Conservation (phyloP, 2,888 invertebrate species). For the Acanthosepion esculentum region DNA sequence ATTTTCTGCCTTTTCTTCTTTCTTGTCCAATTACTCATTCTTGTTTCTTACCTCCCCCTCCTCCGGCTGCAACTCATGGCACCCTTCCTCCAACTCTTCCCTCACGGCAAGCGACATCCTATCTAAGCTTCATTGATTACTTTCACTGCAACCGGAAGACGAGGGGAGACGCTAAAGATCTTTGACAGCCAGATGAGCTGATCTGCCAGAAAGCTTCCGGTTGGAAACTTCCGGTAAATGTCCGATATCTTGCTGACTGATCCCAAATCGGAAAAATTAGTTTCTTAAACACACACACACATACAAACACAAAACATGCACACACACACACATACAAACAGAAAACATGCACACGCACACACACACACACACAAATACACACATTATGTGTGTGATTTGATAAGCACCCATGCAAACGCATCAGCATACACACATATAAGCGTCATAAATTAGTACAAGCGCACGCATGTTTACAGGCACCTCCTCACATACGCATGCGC, state of each 20-base stretch:
- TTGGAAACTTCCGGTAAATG: conserved; percentile 33
- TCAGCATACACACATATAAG: neutral
- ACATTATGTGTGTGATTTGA: neutral
- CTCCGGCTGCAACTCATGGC: neutral
- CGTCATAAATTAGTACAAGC: neutral
- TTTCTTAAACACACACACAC: neutral
- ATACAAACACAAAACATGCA: neutral
- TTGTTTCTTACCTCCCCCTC: neutral
- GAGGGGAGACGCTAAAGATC: conserved; percentile 33
- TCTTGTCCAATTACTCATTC: neutral
- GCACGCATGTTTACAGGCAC: neutral
- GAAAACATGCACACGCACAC: neutral
- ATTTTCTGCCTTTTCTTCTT: neutral
- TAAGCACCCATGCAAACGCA: neutral
- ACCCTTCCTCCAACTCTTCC: neutral
- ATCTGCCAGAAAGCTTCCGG: conserved; percentile 33
- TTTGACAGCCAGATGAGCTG: conserved; percentile 33
- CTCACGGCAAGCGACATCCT: neutral
- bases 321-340: neutral
- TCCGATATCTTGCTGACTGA: conserved; percentile 33
- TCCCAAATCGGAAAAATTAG: conserved; percentile 22
- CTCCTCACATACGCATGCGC: too few species aligned
- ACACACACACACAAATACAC: neutral
- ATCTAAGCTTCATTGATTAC: neutral
- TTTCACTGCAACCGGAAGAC: neutral